Evolutionary conservation across 1,140 invertebrate genomes (phyloP).

Genomic region (Maconellicoccus hirsutus): DNA sequence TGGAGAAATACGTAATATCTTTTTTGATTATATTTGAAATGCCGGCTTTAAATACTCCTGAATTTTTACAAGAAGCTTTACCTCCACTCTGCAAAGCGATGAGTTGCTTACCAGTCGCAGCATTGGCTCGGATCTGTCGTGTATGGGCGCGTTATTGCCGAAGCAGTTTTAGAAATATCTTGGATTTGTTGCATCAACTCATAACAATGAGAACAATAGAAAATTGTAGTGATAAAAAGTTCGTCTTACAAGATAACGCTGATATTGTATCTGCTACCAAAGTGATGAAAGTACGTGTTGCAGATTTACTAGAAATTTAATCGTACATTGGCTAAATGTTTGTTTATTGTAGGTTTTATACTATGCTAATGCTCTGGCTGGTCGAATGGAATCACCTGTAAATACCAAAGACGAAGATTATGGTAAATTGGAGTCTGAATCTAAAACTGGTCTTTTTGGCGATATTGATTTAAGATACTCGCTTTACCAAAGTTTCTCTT

Average conservation of each 20-base stretch:
- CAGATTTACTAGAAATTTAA: not conserved
- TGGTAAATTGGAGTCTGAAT: not conserved
- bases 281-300: conserved; percentile 53
- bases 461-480: conserved; percentile 12
- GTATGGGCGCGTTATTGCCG: conserved; percentile 64
- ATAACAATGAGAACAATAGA: conserved; percentile 70
- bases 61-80: conserved; percentile 28
- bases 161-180: conserved; percentile 53
- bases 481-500: conserved; percentile 28
- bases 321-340: conserved; percentile 24
- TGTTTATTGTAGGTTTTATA: conserved; percentile 60
- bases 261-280: conserved; percentile 68
- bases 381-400: conserved; percentile 55
- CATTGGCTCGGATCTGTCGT: conserved; percentile 66
- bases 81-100: conserved; percentile 62
- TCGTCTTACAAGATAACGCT: conserved; percentile 70
- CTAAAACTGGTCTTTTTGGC: conserved; percentile 24
- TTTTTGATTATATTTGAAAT: conserved; percentile 59
- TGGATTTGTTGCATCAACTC: conserved; percentile 74
- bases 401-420: conserved; percentile 43
- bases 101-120: conserved; percentile 54
- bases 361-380: conserved; percentile 78
- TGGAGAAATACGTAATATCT: conserved; percentile 14
- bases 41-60: conserved; percentile 51
- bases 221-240: conserved; percentile 56